Evolutionary conservation across 1,140 invertebrate genomes (phyloP).

Genomic region (Drosophila navojoa): DNA sequence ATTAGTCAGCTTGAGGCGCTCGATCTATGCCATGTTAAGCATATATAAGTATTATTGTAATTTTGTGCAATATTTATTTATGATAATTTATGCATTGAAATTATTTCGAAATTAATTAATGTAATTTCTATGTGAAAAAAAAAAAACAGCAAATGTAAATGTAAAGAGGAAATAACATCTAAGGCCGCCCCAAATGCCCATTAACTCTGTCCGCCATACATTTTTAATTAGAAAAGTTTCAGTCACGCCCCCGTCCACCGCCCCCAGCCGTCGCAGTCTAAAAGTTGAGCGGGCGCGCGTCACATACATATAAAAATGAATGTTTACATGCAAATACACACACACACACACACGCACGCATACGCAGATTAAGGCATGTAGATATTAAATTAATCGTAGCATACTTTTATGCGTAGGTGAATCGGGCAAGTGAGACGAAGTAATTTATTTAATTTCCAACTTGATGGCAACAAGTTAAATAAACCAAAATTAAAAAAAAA

Average conservation of each 20-base stretch:
- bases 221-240: constrained; percentile 81
- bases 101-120: constrained; percentile 74
- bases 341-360: constrained; percentile 10
- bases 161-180: neutral
- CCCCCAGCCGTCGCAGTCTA: constrained; percentile 2
- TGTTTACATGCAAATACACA: neutral
- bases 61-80: constrained; percentile 6
- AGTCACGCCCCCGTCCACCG: constrained; percentile 5
- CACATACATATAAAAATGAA: constrained; percentile 22
- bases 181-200: neutral
- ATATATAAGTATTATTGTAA: constrained; percentile 19
- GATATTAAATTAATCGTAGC: constrained; percentile 46
- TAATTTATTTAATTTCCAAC: constrained; percentile 17
- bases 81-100: constrained; percentile 69
- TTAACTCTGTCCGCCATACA: constrained; percentile 56
- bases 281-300: constrained; percentile 21
- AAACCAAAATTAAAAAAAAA: neutral
- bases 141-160: neutral
- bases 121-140: constrained; percentile 64
- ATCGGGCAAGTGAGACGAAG: neutral
- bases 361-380: constrained; percentile 19
- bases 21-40: constrained; percentile 33
- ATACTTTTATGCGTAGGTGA: constrained; percentile 47
- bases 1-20: constrained; percentile 41
- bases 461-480: constrained; percentile 21